Percentiles rank a stretch among this genome's conserved stretches.
These are phyloP conservation scores for Diabrotica balteata DNA, from an alignment of 2,888 invertebrate genomes.

Conservation along the genomic window DNA sequence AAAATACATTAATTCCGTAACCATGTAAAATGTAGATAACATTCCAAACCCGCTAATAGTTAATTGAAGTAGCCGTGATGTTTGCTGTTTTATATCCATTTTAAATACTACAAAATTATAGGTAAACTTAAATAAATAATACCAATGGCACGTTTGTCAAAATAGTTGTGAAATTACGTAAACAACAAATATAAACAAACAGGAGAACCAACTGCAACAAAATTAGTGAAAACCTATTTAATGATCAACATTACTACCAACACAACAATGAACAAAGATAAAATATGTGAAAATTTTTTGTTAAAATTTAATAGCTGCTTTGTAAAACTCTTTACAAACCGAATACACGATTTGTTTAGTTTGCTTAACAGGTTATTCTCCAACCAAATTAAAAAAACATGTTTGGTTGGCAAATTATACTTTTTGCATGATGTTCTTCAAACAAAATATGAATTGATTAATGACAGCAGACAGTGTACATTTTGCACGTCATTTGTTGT, in stretches of 20 bases:
- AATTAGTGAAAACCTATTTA: neutral
- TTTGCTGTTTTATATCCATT: conserved; percentile 8
- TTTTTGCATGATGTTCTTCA: too few relatives aligned
- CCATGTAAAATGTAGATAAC: conserved; percentile 63
- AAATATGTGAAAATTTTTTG: too few relatives aligned
- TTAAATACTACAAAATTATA: neutral
- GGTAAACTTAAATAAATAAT: neutral
- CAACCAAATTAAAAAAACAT: too few relatives aligned
- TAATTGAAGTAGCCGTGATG: conserved; percentile 45
- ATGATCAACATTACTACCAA: neutral
- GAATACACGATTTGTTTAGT: too few relatives aligned
- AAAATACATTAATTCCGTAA: conserved; percentile 65
- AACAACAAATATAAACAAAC: neutral
- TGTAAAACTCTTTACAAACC: too few relatives aligned
- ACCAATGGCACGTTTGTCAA: too few relatives aligned
- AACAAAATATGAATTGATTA: too few relatives aligned
- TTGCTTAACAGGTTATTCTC: too few relatives aligned
- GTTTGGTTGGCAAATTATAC: too few relatives aligned
- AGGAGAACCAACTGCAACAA: neutral
- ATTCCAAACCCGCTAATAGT: conserved; percentile 59
- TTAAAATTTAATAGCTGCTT: too few relatives aligned
- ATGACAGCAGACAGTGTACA: conserved; percentile 1
- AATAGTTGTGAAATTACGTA: neutral
- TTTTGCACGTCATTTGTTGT: conserved; percentile 25
- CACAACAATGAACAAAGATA: too few relatives aligned